A percentile compares a stretch with the other conserved stretches of the same genome.
Conservation (phyloP, 2,888 invertebrate genomes). For the Cloeon dipterum region DNA sequence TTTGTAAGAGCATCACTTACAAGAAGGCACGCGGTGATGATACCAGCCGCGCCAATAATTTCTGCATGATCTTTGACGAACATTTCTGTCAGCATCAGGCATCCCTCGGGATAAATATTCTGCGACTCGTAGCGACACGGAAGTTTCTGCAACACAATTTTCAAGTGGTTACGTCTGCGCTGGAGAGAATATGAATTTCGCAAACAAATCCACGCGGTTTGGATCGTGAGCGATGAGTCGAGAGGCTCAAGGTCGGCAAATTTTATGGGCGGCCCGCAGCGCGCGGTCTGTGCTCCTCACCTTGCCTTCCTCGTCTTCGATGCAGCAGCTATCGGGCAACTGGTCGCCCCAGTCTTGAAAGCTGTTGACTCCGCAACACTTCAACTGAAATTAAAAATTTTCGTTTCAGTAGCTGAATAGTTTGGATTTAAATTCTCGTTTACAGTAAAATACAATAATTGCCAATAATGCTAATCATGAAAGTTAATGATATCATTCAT, state of each 20-base stretch:
- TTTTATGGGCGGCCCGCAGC: too few species aligned
- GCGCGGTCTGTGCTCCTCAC: too few species aligned
- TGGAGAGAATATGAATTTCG: too few species aligned
- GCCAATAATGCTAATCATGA: too few species aligned
- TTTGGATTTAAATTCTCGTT: not conserved
- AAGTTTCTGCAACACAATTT: not conserved
- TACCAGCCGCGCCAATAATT: slow-evolving; percentile 57
- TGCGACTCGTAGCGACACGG: not conserved
- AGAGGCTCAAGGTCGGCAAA: too few species aligned
- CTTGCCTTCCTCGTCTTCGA: slow-evolving; percentile 25
- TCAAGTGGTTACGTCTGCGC: too few species aligned
- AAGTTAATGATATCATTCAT: too few species aligned
- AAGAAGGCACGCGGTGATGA: slow-evolving; percentile 66
- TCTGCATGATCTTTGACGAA: slow-evolving; percentile 56
- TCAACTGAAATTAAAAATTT: slow-evolving; percentile 24
- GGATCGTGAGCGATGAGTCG: too few species aligned
- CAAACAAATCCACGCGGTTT: too few species aligned
- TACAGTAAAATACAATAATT: too few species aligned
- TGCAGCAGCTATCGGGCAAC: slow-evolving; percentile 57
- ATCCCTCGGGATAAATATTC: slow-evolving; percentile 49
- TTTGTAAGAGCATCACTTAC: too few species aligned
- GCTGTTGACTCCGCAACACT: slow-evolving; percentile 63
- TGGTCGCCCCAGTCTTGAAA: slow-evolving; percentile 52
- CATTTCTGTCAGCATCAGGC: slow-evolving; percentile 40
- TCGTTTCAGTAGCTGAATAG: slow-evolving; percentile 4